phyloP scores from a whole-genome alignment of 2,113 vertebrate species.

The Tenrec ecaudatus region DNA sequence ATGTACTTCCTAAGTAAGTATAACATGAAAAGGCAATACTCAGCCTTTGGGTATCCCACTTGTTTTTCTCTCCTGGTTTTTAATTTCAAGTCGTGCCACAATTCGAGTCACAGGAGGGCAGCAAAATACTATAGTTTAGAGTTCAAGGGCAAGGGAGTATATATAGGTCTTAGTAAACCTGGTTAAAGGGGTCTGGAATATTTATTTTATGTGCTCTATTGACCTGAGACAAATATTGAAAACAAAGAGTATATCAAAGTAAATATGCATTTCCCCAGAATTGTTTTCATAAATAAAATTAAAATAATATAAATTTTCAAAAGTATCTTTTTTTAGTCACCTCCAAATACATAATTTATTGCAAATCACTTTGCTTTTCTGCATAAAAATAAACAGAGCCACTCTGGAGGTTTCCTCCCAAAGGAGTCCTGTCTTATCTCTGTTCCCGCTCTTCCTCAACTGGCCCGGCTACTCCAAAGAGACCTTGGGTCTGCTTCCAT shows the following conservation, averaged over 20 bases:
- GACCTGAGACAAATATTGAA: conserved; percentile 20
- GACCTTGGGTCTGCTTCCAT: not conserved
- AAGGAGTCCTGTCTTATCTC: not conserved
- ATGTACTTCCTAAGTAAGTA: conserved; percentile 31
- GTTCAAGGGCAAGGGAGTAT: not conserved
- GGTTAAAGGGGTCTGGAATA: not conserved
- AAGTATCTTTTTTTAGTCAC: not conserved
- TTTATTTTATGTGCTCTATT: not conserved
- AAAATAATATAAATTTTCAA: not conserved
- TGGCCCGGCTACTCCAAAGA: not conserved
- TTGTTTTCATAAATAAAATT: no score
- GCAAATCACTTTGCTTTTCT: not conserved
- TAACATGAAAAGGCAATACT: not conserved
- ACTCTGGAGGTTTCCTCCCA: not conserved
- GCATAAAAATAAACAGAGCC: not conserved
- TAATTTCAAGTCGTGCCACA: not conserved
- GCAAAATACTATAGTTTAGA: conserved; percentile 15
- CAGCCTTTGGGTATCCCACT: not conserved
- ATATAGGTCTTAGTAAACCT: not conserved
- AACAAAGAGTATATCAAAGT: conserved; percentile 5
- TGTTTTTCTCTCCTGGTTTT: not conserved
- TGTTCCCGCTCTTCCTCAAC: not conserved
- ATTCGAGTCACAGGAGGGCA: conserved; percentile 57
- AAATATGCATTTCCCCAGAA: not conserved
- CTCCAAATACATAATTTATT: not conserved